These are phyloP conservation scores for Brachionichthys hirsutus DNA, from an alignment of 2,113 vertebrate species.

Conservation along the genomic window DNA sequence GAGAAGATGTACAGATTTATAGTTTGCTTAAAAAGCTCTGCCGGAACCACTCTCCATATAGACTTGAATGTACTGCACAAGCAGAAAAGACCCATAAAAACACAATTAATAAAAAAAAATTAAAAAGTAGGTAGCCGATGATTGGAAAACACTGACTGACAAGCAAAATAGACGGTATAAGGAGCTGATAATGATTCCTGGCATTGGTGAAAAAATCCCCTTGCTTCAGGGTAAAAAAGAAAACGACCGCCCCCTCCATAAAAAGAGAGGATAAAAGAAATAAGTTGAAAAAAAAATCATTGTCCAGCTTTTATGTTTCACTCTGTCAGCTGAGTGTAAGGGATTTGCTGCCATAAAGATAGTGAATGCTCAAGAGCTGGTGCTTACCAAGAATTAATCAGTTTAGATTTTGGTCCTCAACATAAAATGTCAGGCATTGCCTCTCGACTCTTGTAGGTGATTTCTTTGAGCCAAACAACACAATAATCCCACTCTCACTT, in stretches of 20 bases:
- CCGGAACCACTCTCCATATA: constrained; percentile 27
- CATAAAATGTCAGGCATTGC: constrained; percentile 85
- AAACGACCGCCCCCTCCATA: constrained; percentile 46
- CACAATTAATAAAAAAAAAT: constrained; percentile 61
- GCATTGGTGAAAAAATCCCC: constrained; percentile 51
- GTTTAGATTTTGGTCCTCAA: constrained; percentile 81
- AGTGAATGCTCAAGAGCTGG: constrained; percentile 72
- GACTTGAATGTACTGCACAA: constrained; percentile 24
- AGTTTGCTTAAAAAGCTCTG: constrained; percentile 7
- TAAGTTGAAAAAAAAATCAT: constrained; percentile 70
- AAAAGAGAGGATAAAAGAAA: constrained; percentile 63
- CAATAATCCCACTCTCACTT: constrained; percentile 90
- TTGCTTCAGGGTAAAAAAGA: constrained; percentile 51
- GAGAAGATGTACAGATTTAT: constrained; percentile 23
- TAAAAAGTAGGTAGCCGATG: constrained; percentile 33
- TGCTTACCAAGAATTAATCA: constrained; percentile 87
- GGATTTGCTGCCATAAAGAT: constrained; percentile 77
- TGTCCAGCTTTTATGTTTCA: constrained; percentile 66
- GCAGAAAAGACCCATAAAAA: constrained; percentile 52
- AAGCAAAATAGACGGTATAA: constrained; percentile 52
- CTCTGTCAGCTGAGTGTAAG: constrained; percentile 71
- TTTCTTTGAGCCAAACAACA: constrained; percentile 89
- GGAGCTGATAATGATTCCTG: constrained; percentile 61
- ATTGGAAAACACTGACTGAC: constrained; percentile 53
- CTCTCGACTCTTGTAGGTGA: constrained; percentile 90